A percentile compares a stretch with the other conserved stretches of the same genome.
Evolutionary conservation across 2,797 vertebrate species (phyloP).

Genomic region (Gobio occitaniae): DNA sequence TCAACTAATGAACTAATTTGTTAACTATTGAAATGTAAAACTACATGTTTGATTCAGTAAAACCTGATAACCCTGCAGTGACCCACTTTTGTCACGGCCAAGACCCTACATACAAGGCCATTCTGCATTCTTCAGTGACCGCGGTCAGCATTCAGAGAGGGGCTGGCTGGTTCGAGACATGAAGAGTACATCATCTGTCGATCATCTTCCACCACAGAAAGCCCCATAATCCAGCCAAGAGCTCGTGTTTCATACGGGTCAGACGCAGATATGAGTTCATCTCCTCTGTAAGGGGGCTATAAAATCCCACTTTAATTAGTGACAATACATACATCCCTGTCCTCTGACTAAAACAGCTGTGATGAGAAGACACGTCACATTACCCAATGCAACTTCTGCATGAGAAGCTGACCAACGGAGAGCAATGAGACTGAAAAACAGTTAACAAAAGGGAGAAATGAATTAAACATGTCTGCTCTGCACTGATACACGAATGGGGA

Average conservation of each 20-base stretch:
- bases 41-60: slow-evolving; percentile 6
- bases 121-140: slow-evolving; percentile 24
- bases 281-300: slow-evolving; percentile 40
- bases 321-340: slow-evolving; percentile 44
- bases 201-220: slow-evolving; percentile 74
- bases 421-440: background rate
- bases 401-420: background rate
- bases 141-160: slow-evolving; percentile 59
- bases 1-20: background rate
- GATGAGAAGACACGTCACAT: slow-evolving; percentile 40
- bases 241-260: slow-evolving; percentile 78
- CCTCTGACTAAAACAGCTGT: slow-evolving; percentile 47
- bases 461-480: background rate
- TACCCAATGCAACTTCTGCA: slow-evolving; percentile 7
- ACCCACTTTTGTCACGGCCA: slow-evolving; percentile 40
- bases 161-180: slow-evolving; percentile 68
- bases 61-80: slow-evolving; percentile 16
- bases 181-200: slow-evolving; percentile 62
- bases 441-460: background rate
- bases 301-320: slow-evolving; percentile 56
- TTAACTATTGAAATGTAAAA: background rate
- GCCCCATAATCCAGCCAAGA: slow-evolving; percentile 76
- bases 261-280: slow-evolving; percentile 76
- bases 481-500: background rate
- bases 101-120: slow-evolving; percentile 10